A percentile compares a stretch with the other conserved stretches of the same genome.
Evolutionary conservation across 2,113 vertebrate genomes (phyloP).

Genomic region (Macrotis lagotis): DNA sequence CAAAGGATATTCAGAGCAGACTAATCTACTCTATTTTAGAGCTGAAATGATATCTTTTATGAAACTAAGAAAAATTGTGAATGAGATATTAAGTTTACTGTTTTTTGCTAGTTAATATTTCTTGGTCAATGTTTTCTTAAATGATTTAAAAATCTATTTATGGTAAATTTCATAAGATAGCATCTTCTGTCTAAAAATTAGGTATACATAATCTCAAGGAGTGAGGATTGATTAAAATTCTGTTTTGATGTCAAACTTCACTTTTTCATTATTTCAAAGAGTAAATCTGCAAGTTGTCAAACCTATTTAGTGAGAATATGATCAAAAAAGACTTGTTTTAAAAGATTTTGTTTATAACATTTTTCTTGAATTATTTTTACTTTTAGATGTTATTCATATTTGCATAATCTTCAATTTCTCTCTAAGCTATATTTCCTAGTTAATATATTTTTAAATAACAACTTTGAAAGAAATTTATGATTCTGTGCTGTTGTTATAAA

Average conservation of each 20-base stretch:
- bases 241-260: not conserved
- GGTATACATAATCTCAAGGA: not conserved
- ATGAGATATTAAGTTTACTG: not conserved
- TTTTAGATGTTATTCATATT: not conserved
- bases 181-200: not conserved
- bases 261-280: not conserved
- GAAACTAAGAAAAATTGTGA: not conserved
- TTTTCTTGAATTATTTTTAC: not conserved
- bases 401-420: not conserved
- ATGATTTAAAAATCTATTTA: not conserved
- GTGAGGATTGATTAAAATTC: not conserved
- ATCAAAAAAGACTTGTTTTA: not conserved
- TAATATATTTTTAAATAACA: not conserved
- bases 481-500: slow-evolving; percentile 24
- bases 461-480: not conserved
- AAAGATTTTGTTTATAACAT: not conserved
- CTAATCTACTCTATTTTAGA: not conserved
- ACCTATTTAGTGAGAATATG: not conserved
- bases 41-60: not conserved
- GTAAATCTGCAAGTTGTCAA: not conserved
- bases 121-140: not conserved
- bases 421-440: not conserved
- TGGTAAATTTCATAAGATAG: not conserved
- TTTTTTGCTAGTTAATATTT: not conserved
- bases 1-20: not conserved